A percentile compares a stretch with the other conserved stretches of the same genome.
phyloP scores from a whole-genome alignment of 2,888 invertebrate genomes.

The Clistopyga incitator region DNA sequence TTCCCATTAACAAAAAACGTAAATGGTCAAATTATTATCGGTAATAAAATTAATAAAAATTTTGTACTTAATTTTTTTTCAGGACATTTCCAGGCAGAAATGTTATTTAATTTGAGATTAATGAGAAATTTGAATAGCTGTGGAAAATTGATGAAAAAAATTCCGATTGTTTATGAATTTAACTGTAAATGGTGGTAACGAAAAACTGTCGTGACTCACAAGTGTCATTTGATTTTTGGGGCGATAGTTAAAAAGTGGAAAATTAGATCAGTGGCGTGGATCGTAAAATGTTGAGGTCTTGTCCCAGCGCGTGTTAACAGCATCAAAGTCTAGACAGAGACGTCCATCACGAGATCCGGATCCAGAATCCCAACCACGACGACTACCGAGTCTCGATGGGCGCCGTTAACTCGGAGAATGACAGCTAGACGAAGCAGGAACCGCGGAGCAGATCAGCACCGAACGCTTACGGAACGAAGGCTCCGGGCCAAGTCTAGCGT shows the following conservation, averaged over 20 bases:
- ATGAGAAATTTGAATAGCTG: no score
- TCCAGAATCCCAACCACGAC: constrained; percentile 44
- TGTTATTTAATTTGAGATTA: no score
- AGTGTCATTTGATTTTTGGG: background rate
- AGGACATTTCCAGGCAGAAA: no score
- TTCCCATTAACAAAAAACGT: no score
- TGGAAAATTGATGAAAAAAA: no score
- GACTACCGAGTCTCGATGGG: constrained; percentile 19
- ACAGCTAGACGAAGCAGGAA: constrained; percentile 51
- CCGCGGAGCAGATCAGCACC: constrained; percentile 33
- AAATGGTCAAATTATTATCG: no score
- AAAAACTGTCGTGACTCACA: no score
- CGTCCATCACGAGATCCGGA: constrained; percentile 47
- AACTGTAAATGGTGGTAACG: no score
- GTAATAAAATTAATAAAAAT: no score
- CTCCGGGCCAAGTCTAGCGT: constrained; percentile 34
- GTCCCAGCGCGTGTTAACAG: background rate
- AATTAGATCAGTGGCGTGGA: background rate
- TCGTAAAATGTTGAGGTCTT: background rate
- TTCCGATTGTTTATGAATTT: no score
- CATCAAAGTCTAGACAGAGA: constrained; percentile 7
- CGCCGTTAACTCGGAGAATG: constrained; percentile 54
- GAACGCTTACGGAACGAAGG: constrained; percentile 42
- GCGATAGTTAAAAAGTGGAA: background rate
- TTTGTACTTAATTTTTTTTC: no score